Base-by-base conservation (phyloP, 2,113 vertebrate species). In the Strigops habroptila region DNA sequence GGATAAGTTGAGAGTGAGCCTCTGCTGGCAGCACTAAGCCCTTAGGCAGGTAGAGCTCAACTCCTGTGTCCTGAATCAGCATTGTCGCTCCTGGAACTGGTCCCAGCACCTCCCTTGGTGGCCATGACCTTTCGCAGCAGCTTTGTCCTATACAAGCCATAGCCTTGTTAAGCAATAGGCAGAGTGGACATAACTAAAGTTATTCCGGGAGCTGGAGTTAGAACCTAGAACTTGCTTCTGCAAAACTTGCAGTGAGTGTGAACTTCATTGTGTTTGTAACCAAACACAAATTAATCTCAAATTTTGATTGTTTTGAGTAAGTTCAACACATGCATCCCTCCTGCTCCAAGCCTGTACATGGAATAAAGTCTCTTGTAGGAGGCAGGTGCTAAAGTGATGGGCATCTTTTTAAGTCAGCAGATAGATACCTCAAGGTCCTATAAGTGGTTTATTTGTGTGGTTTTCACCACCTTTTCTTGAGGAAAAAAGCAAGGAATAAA, bases 281-380 rank as follows among this genome's bases (percentile, higher is more conserved):
- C 18, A 46, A 86, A 27, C 18, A 11, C 33, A 28, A 80, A 77
- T 76, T 19, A 14, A 44, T 53, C 30, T 77, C 23, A 53, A 14
- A 39, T n/a, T 67, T 52, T 33, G 11, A 16, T 25, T 77, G 81
- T 73, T 49, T 23, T 15, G 17, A 31, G 12, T 22, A 12, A 64
- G 43, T 67, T 75, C 23, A 48, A 2, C 10, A 6, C 0, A 0
- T 3, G 2, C 19, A 22, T 57, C 14, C 7, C 35, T 88, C 4
- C n/a, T 71, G 46, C 31, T 13, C 8, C 7, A 69, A 15, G 33
- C 41, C 46, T 62, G 7, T 51, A 12, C 8, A 4, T 19, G 41
- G n/a, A 62, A 9, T 43, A 44, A 87, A 68, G 17, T 28, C 18
- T 81, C 30, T 5, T 68, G 17, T 19, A 60, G 73, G 16, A 91